Evolutionary conservation across 2,888 invertebrate species (phyloP), one percentile per base, ranked within the genome.

Genomic region (Sesia apiformis): DNA sequence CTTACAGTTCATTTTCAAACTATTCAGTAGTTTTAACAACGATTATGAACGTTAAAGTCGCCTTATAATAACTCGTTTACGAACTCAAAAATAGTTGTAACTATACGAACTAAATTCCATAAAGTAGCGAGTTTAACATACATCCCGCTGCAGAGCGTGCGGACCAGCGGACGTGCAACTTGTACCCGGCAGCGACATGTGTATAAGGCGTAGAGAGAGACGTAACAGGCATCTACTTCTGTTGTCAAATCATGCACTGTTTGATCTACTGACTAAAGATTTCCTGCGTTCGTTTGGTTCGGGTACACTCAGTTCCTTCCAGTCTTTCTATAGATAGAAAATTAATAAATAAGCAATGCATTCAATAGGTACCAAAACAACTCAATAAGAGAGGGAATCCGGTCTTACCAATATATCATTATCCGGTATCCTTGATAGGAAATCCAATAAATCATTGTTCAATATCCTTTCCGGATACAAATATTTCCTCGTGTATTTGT

Each of bases 371-470:
- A 23, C 23, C 23, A 52, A 40, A 51, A 40, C n/a, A 46, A 40
- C 40, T 40, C 49, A 51, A 53, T 53, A 56, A 23, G 58, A 49
- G 38, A 53, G 53, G 40, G 51, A 53, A 8, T 49, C 53, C 4
- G 4, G 3, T 38, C 55, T 75, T 78, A 89, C 88, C 81, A 84
- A 70, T 63, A 75, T 71, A 63, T 76, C 78, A 58, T 82, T 78
- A 57, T 88, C 86, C 3, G 88, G 88, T 63, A 88, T 66, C 59
- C 84, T 76, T 39, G 85, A 81, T 53, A 89, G 62, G 57, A 85
- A 89, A 57, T 89, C 87, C 52, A 85, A 63, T 57, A 89, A 58
- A 64, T 87, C 88, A 58, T 88, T 87, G 57, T 89, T 88, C 52
- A 71, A 66, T 52, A 70, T 66, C 66, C 85, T 75, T 8, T 72